Conservation (phyloP, 1,140 invertebrate species). For the Zaprionus inermis region DNA sequence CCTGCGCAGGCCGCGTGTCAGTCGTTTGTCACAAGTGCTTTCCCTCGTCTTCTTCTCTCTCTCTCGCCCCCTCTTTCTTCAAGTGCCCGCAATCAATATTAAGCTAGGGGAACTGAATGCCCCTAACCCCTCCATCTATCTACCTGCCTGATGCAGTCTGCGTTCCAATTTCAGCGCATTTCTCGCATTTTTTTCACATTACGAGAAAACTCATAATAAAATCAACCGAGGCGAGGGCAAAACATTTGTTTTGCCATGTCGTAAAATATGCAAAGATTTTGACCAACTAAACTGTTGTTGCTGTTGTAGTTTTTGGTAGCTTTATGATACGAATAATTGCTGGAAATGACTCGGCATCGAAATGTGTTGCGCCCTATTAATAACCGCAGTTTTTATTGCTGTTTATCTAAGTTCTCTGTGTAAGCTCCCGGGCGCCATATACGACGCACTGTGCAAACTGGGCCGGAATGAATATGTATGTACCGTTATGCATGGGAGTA, state of each 20-base stretch:
- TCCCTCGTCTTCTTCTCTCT: constrained; percentile 5
- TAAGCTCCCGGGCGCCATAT: constrained; percentile 62
- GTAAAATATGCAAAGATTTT: constrained; percentile 75
- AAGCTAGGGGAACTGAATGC: constrained; percentile 35
- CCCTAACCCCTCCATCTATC: constrained; percentile 12
- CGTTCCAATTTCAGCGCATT: constrained; percentile 75
- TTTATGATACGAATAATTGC: constrained; percentile 78
- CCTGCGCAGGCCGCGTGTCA: constrained; percentile 77
- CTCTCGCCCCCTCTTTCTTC: constrained; percentile 9
- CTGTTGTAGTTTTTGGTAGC: constrained; percentile 50
- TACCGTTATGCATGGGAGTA: neutral
- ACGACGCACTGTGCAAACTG: neutral
- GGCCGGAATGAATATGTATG: constrained; percentile 23
- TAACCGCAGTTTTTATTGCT: constrained; percentile 62
- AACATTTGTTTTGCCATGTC: constrained; percentile 81
- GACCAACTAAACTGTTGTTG: constrained; percentile 5
- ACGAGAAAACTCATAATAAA: constrained; percentile 73
- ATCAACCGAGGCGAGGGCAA: constrained; percentile 64
- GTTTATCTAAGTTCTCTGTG: constrained; percentile 71
- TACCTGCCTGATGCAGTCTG: constrained; percentile 52
- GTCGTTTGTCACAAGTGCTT: constrained; percentile 69
- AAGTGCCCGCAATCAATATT: constrained; percentile 67
- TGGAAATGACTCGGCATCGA: constrained; percentile 62
- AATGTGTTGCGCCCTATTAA: constrained; percentile 75
- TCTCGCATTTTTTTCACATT: constrained; percentile 72